phyloP scores from a whole-genome alignment of 2,888 invertebrate genomes.

The Epirrita christyi region DNA sequence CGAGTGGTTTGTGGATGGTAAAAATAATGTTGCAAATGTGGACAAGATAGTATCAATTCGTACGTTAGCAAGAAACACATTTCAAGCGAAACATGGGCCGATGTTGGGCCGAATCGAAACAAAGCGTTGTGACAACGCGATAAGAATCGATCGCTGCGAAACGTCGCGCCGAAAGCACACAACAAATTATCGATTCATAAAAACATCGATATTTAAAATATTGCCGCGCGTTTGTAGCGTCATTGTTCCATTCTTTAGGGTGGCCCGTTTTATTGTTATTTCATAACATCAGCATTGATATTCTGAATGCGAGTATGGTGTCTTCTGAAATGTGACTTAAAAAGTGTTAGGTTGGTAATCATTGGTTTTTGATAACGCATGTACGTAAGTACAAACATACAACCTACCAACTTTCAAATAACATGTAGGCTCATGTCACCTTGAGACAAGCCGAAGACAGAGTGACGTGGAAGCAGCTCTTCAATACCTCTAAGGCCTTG shows the following conservation, averaged over 20 bases:
- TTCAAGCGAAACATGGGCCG: slow-evolving; percentile 80
- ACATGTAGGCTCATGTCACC: too few relatives aligned
- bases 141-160: slow-evolving; percentile 80
- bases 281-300: slow-evolving; percentile 20
- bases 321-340: slow-evolving; percentile 6
- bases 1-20: slow-evolving; percentile 39
- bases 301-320: slow-evolving; percentile 23
- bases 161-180: slow-evolving; percentile 80
- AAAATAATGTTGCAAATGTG: slow-evolving; percentile 62
- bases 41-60: slow-evolving; percentile 74
- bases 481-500: too few relatives aligned
- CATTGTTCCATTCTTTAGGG: slow-evolving; percentile 72
- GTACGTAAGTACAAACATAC: too few relatives aligned
- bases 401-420: too few relatives aligned
- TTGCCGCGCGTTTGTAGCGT: slow-evolving; percentile 73
- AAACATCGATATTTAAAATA: slow-evolving; percentile 83
- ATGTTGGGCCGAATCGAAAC: slow-evolving; percentile 79
- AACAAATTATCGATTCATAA: slow-evolving; percentile 85
- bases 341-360: neutral
- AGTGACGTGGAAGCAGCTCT: too few relatives aligned
- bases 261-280: slow-evolving; percentile 52
- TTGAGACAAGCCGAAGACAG: too few relatives aligned
- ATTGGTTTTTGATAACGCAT: neutral
- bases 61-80: slow-evolving; percentile 84
- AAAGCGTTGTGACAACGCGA: slow-evolving; percentile 82